phyloP scores from a whole-genome alignment of 2,888 invertebrate genomes.

The Syritta pipiens region DNA sequence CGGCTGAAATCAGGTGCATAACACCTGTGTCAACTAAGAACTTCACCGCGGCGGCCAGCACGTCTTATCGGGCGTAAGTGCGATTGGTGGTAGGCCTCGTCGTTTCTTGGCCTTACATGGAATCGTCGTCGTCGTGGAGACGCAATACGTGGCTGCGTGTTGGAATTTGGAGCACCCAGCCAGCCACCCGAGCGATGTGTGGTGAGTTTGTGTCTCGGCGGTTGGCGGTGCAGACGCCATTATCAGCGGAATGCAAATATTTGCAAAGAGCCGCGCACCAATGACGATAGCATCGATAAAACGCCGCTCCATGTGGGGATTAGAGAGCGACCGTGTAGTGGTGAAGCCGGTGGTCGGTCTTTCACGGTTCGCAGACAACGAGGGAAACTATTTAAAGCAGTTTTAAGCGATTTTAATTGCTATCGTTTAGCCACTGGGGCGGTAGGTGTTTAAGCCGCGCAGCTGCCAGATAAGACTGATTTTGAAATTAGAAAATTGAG shows the following conservation, averaged over 20 bases:
- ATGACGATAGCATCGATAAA: conserved; percentile 31
- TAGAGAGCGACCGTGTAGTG: neutral
- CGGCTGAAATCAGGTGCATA: conserved; percentile 74
- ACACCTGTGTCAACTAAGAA: conserved; percentile 76
- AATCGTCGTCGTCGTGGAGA: neutral
- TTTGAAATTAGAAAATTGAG: conserved; percentile 20
- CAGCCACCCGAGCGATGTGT: neutral
- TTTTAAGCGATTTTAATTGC: conserved; percentile 46
- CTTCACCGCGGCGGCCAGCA: conserved; percentile 28
- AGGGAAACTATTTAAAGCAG: conserved; percentile 18
- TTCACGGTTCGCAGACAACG: conserved; percentile 3
- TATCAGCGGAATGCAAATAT: conserved; percentile 65
- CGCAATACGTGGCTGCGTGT: conserved; percentile 48
- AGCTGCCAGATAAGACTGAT: conserved; percentile 13
- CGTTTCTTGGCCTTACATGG: conserved; percentile 6
- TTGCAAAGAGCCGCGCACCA: conserved; percentile 36
- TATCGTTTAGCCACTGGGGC: conserved; percentile 13
- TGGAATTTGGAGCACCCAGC: conserved; percentile 54
- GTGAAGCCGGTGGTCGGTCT: neutral
- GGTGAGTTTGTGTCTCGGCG: neutral
- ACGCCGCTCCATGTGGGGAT: neutral
- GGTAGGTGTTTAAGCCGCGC: neutral
- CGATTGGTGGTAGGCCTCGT: conserved; percentile 32
- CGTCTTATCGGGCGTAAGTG: conserved; percentile 56
- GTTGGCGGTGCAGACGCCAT: conserved; percentile 28